Evolutionary conservation across 2,888 invertebrate species (phyloP), one percentile per base, ranked within the genome.

Genomic region (Protophormia terraenovae): DNA sequence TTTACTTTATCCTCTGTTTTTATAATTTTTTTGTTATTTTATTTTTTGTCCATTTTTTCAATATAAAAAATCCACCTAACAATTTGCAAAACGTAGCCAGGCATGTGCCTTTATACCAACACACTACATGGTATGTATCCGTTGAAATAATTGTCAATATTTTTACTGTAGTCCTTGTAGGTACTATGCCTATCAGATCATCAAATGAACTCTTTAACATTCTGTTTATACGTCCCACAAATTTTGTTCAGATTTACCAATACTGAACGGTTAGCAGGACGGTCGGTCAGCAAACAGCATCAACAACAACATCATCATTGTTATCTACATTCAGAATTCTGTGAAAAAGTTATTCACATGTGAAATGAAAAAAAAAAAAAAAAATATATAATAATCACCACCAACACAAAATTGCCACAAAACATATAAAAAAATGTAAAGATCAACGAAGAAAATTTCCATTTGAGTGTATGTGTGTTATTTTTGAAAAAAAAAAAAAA

Each of bases 271-370:
- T 19, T 24, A n/a, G 3, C 45, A 8, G 7, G 22, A 14, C 67
- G n/a, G 64, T n/a, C 62, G 22, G 50, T 22, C 67, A 58, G 35
- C 47, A 45, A 53, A 53, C 66, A 78, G 27, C 22, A 32, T 29
- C 38, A 47, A 12, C 22, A 32, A 22, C 38, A 47, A 12, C 66
- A 22, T 53, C 69, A 64, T 47, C 60, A 35, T 27, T 55, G 45
- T 58, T 29, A 47, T n/a, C 77, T 32, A 66, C 22, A 22, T 62
- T 69, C 53, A 62, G 69, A 77, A 66, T 79, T 66, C 47, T 77
- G 79, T 89, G 87, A 78, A 86, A 86, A 90, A 89, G 86, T 89
- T 90, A 90, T 89, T 91, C 91, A 90, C 88, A 90, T 90, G 91
- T 90, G 90, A 90, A 90, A 90, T 91, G 89, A 89, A 89, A 90